Evolutionary conservation across 2,888 invertebrate genomes (phyloP), one percentile per base, ranked within the genome.

Genomic region (Caenorhabditis doughertyi): DNA sequence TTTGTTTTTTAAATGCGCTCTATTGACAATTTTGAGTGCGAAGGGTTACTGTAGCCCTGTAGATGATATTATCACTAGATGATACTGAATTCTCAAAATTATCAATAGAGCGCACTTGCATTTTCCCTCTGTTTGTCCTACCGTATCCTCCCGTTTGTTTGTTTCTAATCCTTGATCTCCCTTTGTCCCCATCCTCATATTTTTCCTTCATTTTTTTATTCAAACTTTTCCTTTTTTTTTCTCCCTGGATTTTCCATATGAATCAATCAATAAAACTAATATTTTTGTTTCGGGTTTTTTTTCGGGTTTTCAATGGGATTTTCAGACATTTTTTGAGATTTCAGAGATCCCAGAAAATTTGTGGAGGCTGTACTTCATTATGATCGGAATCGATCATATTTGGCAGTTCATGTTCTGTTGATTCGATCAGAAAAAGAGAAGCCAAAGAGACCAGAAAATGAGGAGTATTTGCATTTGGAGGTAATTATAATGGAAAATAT

Each of bases 401-500:
- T 81, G 32, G 42, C 70, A 0, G 70, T 76, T 23, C 81, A 81
- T 27, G 65, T 81, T 7, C 4, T 81, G 18, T 4, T 70, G 49
- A 70, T 81, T 16, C 27, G 68, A 71, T 70, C 70, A 23, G 74
- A 81, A 18, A 80, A 81, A 35, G 64, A 74, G 23, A 55, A 56
- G 16, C 47, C 16, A 25, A 70, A 51, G 13, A 25, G 49, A 13
- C 65, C 53, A 16, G 55, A 51, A 11, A 58, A 39, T 32, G 74
- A 71, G 49, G 81, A 70, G 42, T 81, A 42, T 58, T 3, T 79
- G 21, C 79, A 79, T 56, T 79, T 79, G 51, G 79, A 79, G 79
- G 79, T 79, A 9, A 23, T 9, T 7, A 9, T 32, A 7, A 7
- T 13, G 39, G 13, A 39, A 39, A 39, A 39, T 11, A n/a, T n/a